These are phyloP conservation scores for Drosophila subsilvestris DNA, from an alignment of 2,888 invertebrate genomes.

Conservation along the genomic window DNA sequence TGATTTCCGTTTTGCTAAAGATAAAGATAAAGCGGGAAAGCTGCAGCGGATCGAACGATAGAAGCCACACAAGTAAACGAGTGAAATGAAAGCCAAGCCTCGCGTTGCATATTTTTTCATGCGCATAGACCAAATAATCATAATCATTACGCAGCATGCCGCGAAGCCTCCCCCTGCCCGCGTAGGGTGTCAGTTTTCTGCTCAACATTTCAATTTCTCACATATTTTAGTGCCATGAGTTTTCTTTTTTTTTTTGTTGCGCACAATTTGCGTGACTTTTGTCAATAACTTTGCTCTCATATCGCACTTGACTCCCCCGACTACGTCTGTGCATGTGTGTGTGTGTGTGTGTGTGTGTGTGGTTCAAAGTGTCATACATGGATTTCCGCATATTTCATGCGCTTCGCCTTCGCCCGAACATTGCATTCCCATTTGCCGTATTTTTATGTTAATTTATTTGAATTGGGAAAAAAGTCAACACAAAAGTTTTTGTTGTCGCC, in stretches of 20 bases:
- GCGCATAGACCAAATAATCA: constrained; percentile 76
- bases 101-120: constrained; percentile 76
- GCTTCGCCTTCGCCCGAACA: constrained; percentile 12
- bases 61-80: constrained; percentile 25
- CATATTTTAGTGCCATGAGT: constrained; percentile 58
- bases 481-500: constrained; percentile 52
- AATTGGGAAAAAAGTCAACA: constrained; percentile 44
- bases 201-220: constrained; percentile 72
- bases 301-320: constrained; percentile 56
- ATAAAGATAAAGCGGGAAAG: neutral
- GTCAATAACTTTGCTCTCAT: constrained; percentile 67
- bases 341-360: constrained; percentile 1
- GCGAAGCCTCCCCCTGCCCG: constrained; percentile 31
- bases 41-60: constrained; percentile 11
- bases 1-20: neutral
- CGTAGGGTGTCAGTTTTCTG: constrained; percentile 40
- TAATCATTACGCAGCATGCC: constrained; percentile 57
- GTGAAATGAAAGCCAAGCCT: constrained; percentile 39
- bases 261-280: constrained; percentile 75
- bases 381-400: constrained; percentile 73
- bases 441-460: constrained; percentile 78
- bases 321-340: constrained; percentile 41
- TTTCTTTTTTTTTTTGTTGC: constrained; percentile 24
- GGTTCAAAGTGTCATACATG: constrained; percentile 66
- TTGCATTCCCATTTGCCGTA: constrained; percentile 63